These are phyloP conservation scores for Notodromas monacha DNA, from an alignment of 2,888 invertebrate species.

Conservation along the genomic window DNA sequence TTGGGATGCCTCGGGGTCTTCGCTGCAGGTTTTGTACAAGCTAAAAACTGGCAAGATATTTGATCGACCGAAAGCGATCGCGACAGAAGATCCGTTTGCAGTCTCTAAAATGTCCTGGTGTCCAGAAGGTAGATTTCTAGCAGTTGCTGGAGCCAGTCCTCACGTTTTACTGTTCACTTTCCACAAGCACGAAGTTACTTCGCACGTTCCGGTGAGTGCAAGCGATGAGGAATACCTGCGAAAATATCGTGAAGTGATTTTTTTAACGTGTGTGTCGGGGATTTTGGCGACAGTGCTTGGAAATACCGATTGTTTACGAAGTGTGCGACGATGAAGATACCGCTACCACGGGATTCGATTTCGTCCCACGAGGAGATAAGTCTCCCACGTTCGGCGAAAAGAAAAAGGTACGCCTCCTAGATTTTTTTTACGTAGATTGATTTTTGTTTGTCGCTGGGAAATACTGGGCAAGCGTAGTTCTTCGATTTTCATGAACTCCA, in stretches of 20 bases:
- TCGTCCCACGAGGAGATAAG: too few species aligned
- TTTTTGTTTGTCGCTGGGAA: too few species aligned
- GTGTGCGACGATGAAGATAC: conserved; percentile 33
- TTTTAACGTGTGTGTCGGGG: too few species aligned
- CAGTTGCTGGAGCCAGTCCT: conserved; percentile 60
- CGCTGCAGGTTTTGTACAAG: conserved; percentile 83
- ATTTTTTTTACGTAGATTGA: too few species aligned
- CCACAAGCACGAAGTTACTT: conserved; percentile 53
- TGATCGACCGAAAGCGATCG: conserved; percentile 26
- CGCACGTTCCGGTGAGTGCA: conserved; percentile 41
- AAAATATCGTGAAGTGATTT: too few species aligned
- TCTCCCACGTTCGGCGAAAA: too few species aligned
- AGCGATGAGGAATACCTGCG: too few species aligned
- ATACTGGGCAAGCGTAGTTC: too few species aligned
- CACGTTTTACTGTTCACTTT: conserved; percentile 88
- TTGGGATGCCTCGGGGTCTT: conserved; percentile 92
- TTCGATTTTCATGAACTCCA: too few species aligned
- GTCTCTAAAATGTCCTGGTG: conserved; percentile 65
- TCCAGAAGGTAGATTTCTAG: conserved; percentile 60
- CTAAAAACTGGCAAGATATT: conserved; percentile 79
- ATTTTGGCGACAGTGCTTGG: conserved; percentile 51
- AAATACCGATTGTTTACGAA: conserved; percentile 56
- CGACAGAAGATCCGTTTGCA: conserved; percentile 58
- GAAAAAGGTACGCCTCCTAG: too few species aligned
- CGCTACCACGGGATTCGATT: neutral